Conservation (phyloP, 2,797 vertebrate species). For the Manis javanica region DNA sequence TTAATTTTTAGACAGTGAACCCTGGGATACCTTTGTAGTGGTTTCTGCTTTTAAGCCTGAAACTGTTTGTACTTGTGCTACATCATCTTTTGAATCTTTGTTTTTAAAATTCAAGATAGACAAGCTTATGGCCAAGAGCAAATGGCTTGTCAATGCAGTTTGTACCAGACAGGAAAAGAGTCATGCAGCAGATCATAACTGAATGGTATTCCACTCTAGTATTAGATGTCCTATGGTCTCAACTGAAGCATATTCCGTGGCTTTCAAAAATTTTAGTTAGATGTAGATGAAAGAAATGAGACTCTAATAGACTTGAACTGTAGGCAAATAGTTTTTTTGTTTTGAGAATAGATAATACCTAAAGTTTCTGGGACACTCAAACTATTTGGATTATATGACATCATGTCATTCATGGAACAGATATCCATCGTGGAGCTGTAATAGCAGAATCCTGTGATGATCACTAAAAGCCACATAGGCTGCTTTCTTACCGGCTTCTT, state of each 20-base stretch:
- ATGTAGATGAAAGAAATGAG: conserved; percentile 19
- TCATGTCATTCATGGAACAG: not conserved
- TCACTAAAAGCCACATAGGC: not conserved
- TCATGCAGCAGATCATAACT: no score
- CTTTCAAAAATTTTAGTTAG: not conserved
- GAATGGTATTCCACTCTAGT: not conserved
- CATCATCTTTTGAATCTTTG: conserved; percentile 13
- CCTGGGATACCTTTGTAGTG: not conserved
- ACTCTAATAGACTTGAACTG: not conserved
- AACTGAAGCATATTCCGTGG: not conserved
- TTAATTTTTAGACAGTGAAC: not conserved
- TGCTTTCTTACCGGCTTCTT: not conserved
- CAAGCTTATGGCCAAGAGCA: not conserved
- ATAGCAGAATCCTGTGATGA: not conserved
- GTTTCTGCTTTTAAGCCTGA: conserved; percentile 8
- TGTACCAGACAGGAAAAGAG: not conserved
- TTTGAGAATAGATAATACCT: conserved; percentile 39
- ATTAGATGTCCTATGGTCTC: not conserved
- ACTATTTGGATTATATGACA: not conserved
- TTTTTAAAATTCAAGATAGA: not conserved
- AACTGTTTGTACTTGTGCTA: not conserved
- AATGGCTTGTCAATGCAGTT: not conserved
- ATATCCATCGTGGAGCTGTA: not conserved
- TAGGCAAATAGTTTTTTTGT: not conserved
- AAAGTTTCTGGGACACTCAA: conserved; percentile 30